Percentiles rank a stretch among this genome's conserved stretches.
Evolutionary conservation across 53 echinoderm and acorn worm genomes (phyloP).

Genomic region (Holothuria scabra): DNA sequence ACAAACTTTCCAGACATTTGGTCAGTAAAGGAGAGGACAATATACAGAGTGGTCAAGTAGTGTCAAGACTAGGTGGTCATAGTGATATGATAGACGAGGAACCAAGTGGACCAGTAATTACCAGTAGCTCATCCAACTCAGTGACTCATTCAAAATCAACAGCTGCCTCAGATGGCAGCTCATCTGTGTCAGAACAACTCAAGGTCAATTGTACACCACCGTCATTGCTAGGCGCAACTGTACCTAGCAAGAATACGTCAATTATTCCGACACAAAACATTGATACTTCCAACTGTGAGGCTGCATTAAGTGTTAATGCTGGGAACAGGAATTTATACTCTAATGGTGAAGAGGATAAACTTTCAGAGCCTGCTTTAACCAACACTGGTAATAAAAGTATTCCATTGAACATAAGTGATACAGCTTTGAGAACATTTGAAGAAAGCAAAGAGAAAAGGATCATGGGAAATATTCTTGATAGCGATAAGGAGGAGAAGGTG

Average conservation of each 20-base stretch:
- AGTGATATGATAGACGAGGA: too few relatives aligned
- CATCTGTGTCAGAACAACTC: neutral
- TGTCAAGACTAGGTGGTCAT: too few relatives aligned
- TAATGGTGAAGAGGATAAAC: too few relatives aligned
- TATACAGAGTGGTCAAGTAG: neutral
- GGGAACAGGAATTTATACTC: neutral
- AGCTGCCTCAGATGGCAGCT: constrained; percentile 8
- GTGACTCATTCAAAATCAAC: constrained; percentile 21
- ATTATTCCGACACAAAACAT: constrained; percentile 16
- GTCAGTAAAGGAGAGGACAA: neutral
- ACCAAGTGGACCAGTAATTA: neutral
- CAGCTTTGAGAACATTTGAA: constrained; percentile 19
- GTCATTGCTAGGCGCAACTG: neutral
- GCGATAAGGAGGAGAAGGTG: constrained; percentile 33
- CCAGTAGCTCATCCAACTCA: neutral
- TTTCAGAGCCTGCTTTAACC: too few relatives aligned
- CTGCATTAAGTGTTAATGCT: constrained; percentile 17
- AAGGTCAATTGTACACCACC: constrained; percentile 13
- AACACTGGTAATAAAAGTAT: neutral
- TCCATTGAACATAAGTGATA: constrained; percentile 1
- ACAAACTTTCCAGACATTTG: too few relatives aligned
- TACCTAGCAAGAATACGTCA: constrained; percentile 21
- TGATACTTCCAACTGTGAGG: constrained; percentile 15
- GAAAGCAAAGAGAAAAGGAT: constrained; percentile 8
- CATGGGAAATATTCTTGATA: constrained; percentile 42